Base-by-base conservation (phyloP, 2,113 vertebrate genomes). In the Fukomys damarensis region DNA sequence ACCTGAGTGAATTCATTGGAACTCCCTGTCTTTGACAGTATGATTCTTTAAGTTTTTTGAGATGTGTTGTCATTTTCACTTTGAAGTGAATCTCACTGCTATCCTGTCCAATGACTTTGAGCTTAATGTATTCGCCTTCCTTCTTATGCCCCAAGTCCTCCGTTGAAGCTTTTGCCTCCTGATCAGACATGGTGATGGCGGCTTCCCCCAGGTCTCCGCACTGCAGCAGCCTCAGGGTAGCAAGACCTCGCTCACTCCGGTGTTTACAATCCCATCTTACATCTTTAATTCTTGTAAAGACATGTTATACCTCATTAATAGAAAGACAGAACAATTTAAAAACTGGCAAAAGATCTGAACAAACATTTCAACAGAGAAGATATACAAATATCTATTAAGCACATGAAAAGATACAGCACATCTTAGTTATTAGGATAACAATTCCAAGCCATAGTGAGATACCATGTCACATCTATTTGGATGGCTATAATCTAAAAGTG, bases 161-260 rank as follows among this genome's bases (percentile, higher is more conserved):
- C n/a, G n/a, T n/a, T n/a, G n/a, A n/a, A n/a, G n/a, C n/a, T n/a
- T n/a, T n/a, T n/a, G n/a, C n/a, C n/a, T n/a, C 98, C 98, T 98
- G 98, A 86, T 98, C 98, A 97, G 98, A 99, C 98, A 99, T 99
- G 97, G 96, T 97, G 96, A 96, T 96, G 96, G 98, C 74, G 94
- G 72, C 80, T 96, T 96, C 85, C 19, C 95, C 96, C 89, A 54
- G 94, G 76, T 96, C 94, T 97, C 97, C 91, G 94, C 97, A 89
- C 85, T 32, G 56, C 94, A 92, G 96, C 95, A 91, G 96, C 93
- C 95, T 96, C 92, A 22, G 93, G 91, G 3, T 82, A 16, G 90
- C 46, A 96, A 41, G 68, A 97, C 59, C 97, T 91, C 72, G 86
- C 97, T 86, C 59, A 86, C 96, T 97, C 95, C 54, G 94, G 80